A percentile compares a stretch with the other conserved stretches of the same genome.
Conservation (phyloP, 2,888 invertebrate species). For the Mythimna lalbum region DNA sequence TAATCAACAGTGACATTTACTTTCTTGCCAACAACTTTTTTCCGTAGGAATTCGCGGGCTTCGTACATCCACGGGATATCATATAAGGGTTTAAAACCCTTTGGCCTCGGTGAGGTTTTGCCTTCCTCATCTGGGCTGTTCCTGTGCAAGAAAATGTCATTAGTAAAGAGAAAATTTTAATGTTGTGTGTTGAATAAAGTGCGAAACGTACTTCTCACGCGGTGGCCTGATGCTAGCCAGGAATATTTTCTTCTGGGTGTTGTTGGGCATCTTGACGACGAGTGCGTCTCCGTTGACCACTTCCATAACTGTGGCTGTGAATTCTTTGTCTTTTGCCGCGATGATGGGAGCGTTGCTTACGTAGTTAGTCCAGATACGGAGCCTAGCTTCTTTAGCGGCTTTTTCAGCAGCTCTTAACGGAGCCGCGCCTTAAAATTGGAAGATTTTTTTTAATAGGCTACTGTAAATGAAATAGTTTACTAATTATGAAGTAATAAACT, state of each 20-base stretch:
- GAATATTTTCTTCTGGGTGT: constrained; percentile 97
- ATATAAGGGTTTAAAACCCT: constrained; percentile 96
- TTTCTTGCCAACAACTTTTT: constrained; percentile 98
- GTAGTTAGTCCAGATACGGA: constrained; percentile 98
- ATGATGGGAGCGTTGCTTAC: constrained; percentile 93
- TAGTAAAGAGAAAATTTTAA: constrained; percentile 10
- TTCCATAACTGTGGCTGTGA: constrained; percentile 95
- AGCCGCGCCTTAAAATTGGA: constrained; percentile 91
- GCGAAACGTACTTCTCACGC: constrained; percentile 91
- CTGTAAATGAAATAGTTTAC: too few species aligned
- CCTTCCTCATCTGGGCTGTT: constrained; percentile 92
- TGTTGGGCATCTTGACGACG: constrained; percentile 95
- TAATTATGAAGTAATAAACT: too few species aligned
- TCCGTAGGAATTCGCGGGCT: constrained; percentile 98
- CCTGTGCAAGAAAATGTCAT: constrained; percentile 62
- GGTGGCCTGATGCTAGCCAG: constrained; percentile 99
- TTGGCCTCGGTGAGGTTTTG: constrained; percentile 92
- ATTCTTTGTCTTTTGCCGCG: constrained; percentile 95
- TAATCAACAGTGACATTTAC: constrained; percentile 98
- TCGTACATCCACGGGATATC: constrained; percentile 99
- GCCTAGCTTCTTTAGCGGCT: constrained; percentile 95
- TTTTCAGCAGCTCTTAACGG: constrained; percentile 96
- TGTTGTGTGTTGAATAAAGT: neutral
- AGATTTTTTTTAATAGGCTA: too few species aligned
- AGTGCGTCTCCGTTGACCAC: constrained; percentile 98